phyloP scores from a whole-genome alignment of 2,888 invertebrate species.

The Keiferia lycopersicella region DNA sequence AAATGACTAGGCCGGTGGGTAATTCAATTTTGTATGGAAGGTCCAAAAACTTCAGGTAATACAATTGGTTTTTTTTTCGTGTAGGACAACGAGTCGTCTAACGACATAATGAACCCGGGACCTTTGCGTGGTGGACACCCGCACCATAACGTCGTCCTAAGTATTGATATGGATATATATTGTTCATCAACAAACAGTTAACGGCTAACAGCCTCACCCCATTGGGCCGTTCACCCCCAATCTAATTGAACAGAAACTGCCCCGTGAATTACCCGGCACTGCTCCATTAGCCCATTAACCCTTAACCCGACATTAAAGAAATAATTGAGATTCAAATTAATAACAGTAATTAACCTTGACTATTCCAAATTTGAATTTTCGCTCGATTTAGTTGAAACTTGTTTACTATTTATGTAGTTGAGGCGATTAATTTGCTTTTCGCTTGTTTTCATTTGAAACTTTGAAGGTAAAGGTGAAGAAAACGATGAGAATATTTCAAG shows the following conservation, averaged over 20 bases:
- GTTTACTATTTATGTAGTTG: background rate
- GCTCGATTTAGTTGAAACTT: background rate
- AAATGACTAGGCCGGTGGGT: too few relatives aligned
- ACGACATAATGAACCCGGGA: too few relatives aligned
- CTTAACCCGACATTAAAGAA: conserved; percentile 29
- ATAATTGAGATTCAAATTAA: conserved; percentile 29
- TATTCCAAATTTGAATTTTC: conserved; percentile 10
- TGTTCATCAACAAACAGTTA: conserved; percentile 10
- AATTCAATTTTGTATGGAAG: too few relatives aligned
- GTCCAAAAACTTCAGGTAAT: too few relatives aligned
- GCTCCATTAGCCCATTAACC: conserved; percentile 26
- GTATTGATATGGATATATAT: background rate
- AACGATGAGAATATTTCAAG: too few relatives aligned
- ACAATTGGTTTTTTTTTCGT: too few relatives aligned
- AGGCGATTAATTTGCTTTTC: too few relatives aligned
- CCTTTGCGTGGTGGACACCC: too few relatives aligned
- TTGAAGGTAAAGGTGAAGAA: too few relatives aligned
- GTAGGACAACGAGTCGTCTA: too few relatives aligned
- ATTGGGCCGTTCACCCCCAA: background rate
- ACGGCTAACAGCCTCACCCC: conserved; percentile 11
- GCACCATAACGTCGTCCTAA: too few relatives aligned
- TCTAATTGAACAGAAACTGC: conserved; percentile 7
- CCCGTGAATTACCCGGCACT: conserved; percentile 13
- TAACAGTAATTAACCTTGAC: conserved; percentile 24
- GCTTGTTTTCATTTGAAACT: background rate